Evolutionary conservation across 2,888 invertebrate species (phyloP).

Genomic region (Scaptomyza caliginosa): DNA sequence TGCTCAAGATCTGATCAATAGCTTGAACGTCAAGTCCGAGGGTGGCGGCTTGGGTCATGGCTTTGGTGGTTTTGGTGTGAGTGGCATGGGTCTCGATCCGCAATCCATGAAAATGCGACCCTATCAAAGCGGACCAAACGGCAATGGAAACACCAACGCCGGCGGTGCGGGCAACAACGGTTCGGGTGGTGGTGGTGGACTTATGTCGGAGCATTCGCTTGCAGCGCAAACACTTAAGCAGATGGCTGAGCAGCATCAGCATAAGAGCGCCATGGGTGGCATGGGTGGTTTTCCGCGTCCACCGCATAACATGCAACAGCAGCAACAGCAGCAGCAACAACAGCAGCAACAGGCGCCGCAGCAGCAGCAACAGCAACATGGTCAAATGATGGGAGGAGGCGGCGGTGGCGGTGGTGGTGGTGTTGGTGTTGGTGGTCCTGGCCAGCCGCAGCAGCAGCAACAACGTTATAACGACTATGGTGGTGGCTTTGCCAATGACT

Average conservation of each 20-base stretch:
- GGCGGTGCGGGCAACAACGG: slow-evolving; percentile 73
- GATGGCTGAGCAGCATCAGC: slow-evolving; percentile 98
- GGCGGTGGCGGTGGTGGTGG: neutral
- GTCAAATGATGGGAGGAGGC: slow-evolving; percentile 79
- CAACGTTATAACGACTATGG: slow-evolving; percentile 87
- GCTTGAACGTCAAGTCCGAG: slow-evolving; percentile 83
- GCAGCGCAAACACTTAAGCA: slow-evolving; percentile 98
- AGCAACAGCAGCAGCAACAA: slow-evolving; percentile 84
- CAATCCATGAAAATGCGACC: slow-evolving; percentile 71
- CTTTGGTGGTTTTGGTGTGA: slow-evolving; percentile 76
- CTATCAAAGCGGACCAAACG: slow-evolving; percentile 56
- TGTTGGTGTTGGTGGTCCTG: slow-evolving; percentile 9
- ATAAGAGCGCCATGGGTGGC: slow-evolving; percentile 90
- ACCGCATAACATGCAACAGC: slow-evolving; percentile 80
- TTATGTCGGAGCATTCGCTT: slow-evolving; percentile 90
- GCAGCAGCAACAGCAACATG: slow-evolving; percentile 84
- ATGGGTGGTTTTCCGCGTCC: slow-evolving; percentile 85
- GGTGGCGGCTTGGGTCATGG: slow-evolving; percentile 81
- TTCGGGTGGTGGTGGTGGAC: slow-evolving; percentile 75
- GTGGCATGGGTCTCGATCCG: slow-evolving; percentile 55
- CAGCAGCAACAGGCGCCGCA: slow-evolving; percentile 69
- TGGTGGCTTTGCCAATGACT: slow-evolving; percentile 85
- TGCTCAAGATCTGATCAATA: slow-evolving; percentile 83
- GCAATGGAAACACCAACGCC: slow-evolving; percentile 73
- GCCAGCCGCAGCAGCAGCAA: slow-evolving; percentile 56